Evolutionary conservation across 2,888 invertebrate genomes (phyloP), one percentile per base, ranked within the genome.

Genomic region (Trissonchulus sp.): DNA sequence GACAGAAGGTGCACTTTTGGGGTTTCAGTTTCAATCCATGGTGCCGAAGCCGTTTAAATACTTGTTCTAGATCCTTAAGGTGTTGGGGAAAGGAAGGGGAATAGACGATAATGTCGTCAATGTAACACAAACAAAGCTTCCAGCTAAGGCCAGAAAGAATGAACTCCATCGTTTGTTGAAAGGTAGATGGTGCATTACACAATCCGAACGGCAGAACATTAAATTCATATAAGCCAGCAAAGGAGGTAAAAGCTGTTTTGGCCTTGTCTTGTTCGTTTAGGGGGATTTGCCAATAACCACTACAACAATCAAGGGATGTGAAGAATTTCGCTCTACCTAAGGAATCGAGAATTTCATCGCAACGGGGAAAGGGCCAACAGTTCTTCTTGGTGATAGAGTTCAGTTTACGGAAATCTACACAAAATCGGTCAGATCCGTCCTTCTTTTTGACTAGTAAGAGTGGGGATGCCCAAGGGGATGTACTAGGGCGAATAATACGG

Each of bases 401-500:
- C 1, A 81, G 48, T 3, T 75, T 33, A 31, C 80, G 36, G 71
- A 78, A 81, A 73, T 80, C 79, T 15, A 79, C 75, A 65, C 80
- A 80, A 15, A 78, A 79, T 72, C 76, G 77, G 68, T 30, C 76
- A 28, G 72, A 69, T 31, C 77, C 79, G 74, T 80, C 78, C 74
- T 82, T 82, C 78, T 84, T 85, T 31, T 78, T 79, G 0, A 83
- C 82, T 1, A 85, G 71, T 3, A 84, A 81, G 1, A 83, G 78
- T 0, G 83, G 84, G 0, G 81, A 78, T 8, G 81, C 79, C 82
- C 82, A 85, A 0, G 84, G 83, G 38, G 80, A 80, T 1, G 74
- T 76, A 1, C 81, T 82, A 1, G 78, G 81, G 33, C 77, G 76
- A 35, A 77, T 77, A 28, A 78, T 68, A 2, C 37, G 37, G 3